These are phyloP conservation scores for Stomatorhinus walkeri DNA, from an alignment of 2,797 vertebrate species.

Conservation along the genomic window DNA sequence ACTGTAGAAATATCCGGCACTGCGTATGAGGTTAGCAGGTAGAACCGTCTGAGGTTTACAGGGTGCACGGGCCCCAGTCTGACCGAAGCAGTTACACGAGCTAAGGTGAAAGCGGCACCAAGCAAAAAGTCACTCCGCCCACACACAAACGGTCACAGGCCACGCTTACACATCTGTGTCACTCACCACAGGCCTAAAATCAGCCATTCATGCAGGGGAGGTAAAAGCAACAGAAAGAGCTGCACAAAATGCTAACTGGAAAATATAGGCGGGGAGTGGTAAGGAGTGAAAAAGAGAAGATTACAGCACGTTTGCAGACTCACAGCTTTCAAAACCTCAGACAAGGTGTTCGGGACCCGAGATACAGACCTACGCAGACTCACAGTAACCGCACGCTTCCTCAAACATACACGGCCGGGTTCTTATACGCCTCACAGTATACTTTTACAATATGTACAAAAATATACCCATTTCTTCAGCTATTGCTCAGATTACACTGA, in stretches of 20 bases:
- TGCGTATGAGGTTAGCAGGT: constrained; percentile 40
- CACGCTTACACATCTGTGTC: constrained; percentile 39
- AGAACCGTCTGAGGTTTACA: constrained; percentile 50
- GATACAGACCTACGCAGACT: constrained; percentile 42
- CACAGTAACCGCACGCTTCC: constrained; percentile 46
- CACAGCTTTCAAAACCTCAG: constrained; percentile 18
- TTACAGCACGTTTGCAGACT: constrained; percentile 39
- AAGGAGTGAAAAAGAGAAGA: neutral
- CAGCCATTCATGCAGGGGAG: neutral
- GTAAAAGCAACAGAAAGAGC: constrained; percentile 17
- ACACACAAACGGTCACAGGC: constrained; percentile 45
- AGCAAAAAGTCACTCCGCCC: constrained; percentile 34
- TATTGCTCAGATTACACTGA: neutral
- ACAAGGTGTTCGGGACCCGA: constrained; percentile 22
- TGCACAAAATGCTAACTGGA: constrained; percentile 7
- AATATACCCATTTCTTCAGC: neutral
- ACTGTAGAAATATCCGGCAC: constrained; percentile 58
- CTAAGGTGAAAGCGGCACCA: constrained; percentile 39
- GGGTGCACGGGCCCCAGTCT: constrained; percentile 33
- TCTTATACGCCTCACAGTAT: neutral
- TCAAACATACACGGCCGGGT: constrained; percentile 34
- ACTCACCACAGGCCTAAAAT: neutral
- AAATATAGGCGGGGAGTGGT: neutral
- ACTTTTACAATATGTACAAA: neutral
- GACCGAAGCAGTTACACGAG: constrained; percentile 47